Evolutionary conservation across 2,113 vertebrate genomes (phyloP).

Genomic region (Terrapene triunguis): DNA sequence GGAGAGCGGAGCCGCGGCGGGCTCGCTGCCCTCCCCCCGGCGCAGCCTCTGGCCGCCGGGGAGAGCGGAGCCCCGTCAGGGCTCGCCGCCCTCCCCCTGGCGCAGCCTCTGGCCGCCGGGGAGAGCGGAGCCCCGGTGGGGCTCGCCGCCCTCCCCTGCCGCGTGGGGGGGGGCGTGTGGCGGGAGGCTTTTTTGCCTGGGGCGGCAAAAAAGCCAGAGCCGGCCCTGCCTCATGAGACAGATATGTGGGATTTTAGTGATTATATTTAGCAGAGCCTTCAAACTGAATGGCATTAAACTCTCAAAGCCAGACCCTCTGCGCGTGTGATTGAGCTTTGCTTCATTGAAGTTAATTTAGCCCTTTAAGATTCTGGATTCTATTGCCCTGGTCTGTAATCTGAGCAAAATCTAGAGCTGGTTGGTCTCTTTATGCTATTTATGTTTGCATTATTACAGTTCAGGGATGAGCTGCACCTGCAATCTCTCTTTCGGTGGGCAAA

Average conservation of each 20-base stretch:
- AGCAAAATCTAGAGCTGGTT: background rate
- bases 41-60: too few relatives aligned
- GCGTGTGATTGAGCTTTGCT: background rate
- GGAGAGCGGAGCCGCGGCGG: too few relatives aligned
- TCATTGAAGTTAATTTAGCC: background rate
- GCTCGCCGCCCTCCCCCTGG: too few relatives aligned
- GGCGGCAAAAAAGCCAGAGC: too few relatives aligned
- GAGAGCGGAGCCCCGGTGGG: too few relatives aligned
- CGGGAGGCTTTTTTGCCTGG: too few relatives aligned
- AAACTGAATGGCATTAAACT: background rate
- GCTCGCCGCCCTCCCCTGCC: too few relatives aligned
- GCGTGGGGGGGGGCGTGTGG: too few relatives aligned
- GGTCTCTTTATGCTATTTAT: background rate
- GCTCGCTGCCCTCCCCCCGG: too few relatives aligned
- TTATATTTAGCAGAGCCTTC: background rate
- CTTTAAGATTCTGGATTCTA: background rate
- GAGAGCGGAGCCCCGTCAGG: too few relatives aligned
- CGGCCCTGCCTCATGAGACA: background rate
- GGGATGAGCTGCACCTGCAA: background rate
- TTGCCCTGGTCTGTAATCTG: background rate
- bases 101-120: too few relatives aligned
- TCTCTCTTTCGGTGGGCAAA: background rate
- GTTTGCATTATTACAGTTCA: background rate
- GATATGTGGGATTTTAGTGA: background rate
- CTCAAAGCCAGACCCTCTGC: background rate